These are phyloP conservation scores for Pterostichus niger DNA, from an alignment of 2,888 invertebrate species.

Conservation along the genomic window DNA sequence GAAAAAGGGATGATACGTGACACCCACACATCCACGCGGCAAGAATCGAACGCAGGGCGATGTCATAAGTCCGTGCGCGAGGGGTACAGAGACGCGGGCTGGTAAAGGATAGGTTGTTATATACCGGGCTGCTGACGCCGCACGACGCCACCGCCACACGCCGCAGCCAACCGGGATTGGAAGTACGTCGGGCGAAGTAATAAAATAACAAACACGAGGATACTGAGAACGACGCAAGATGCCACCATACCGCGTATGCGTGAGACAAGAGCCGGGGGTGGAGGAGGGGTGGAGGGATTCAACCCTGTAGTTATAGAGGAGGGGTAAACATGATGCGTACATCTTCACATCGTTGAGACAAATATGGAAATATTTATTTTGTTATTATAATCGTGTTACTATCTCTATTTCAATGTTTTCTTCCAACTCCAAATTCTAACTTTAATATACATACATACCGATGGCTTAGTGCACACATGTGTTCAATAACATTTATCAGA, in stretches of 20 bases:
- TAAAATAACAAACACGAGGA: constrained; percentile 73
- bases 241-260: constrained; percentile 70
- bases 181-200: constrained; percentile 72
- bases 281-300: too few relatives aligned
- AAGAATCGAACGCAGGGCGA: constrained; percentile 52
- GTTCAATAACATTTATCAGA: too few relatives aligned
- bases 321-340: too few relatives aligned
- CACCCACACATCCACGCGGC: constrained; percentile 49
- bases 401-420: too few relatives aligned
- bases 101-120: constrained; percentile 54
- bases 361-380: too few relatives aligned
- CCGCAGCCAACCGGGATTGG: constrained; percentile 72
- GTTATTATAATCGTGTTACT: too few relatives aligned
- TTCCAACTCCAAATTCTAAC: too few relatives aligned
- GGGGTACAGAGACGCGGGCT: neutral
- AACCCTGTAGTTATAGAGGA: too few relatives aligned
- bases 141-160: too few relatives aligned
- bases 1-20: constrained; percentile 66
- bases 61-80: constrained; percentile 53
- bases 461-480: too few relatives aligned
- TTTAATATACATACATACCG: too few relatives aligned
- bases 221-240: constrained; percentile 69
- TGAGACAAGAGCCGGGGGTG: neutral
- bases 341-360: too few relatives aligned
- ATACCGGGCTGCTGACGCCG: constrained; percentile 69